A percentile compares a stretch with the other conserved stretches of the same genome.
Conservation (phyloP, 1,140 invertebrate species). For the Zaprionus gabonicus region DNA sequence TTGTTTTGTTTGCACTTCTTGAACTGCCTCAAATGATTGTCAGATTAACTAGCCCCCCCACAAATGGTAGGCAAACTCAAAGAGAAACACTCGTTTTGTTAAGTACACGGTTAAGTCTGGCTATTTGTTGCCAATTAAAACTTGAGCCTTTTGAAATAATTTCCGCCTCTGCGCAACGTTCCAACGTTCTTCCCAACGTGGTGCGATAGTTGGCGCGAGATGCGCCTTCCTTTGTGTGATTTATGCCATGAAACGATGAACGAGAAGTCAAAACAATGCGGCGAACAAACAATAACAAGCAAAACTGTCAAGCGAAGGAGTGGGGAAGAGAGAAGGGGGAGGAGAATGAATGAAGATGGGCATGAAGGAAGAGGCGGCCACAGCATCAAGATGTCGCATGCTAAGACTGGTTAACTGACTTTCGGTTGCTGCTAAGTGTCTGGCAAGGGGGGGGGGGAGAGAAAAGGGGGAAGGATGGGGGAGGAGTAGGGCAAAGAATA, state of each 20-base stretch:
- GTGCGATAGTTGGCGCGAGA: neutral
- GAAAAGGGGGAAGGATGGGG: neutral
- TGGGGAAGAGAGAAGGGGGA: neutral
- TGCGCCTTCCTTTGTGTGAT: constrained; percentile 1
- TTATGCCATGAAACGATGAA: neutral
- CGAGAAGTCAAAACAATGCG: constrained; percentile 6
- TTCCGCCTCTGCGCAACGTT: neutral
- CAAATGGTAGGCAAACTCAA: neutral
- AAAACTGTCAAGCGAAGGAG: neutral
- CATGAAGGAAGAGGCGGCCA: neutral
- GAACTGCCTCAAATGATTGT: neutral
- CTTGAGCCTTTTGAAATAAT: neutral
- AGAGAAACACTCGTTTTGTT: neutral
- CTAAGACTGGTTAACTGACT: constrained; percentile 1
- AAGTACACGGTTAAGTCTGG: neutral
- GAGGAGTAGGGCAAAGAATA: neutral
- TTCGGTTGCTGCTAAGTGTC: neutral
- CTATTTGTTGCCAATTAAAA: neutral
- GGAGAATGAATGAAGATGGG: too few species aligned
- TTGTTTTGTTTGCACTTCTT: neutral
- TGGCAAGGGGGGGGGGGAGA: neutral
- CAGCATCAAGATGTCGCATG: neutral
- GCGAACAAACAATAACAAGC: neutral
- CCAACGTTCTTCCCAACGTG: neutral
- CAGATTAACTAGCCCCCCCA: neutral